Base-by-base conservation (phyloP, 2,113 vertebrate species). In the Festucalex cinctus region DNA sequence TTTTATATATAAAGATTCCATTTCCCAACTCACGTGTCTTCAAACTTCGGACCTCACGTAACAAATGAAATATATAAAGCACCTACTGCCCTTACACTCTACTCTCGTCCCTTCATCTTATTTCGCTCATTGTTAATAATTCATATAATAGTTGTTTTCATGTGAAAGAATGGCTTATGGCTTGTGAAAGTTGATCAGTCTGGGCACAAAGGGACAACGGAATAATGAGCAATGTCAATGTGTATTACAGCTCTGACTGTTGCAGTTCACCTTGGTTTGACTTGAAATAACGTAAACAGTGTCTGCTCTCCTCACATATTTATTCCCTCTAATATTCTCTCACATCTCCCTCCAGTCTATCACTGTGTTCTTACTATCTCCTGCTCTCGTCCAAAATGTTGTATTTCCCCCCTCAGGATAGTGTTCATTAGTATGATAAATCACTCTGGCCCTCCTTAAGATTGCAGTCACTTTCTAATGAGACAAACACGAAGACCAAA, bases 351-450 rank as follows among this genome's bases (percentile, higher is more conserved):
- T 73, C 41, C 68, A 49, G 56, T 68, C 59, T 62, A 28, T 70
- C 68, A 28, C 26, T 58, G 26, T 26, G 28, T n/a, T 43, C 20
- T 46, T 63, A 48, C 37, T 36, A 36, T 41, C 46, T 75, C 28
- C 56, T 35, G 77, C 44, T 26, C 67, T 28, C 7, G 57, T 35
- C 56, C n/a, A 66, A 67, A 79, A 80, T 32, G 65, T 62, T 48
- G 22, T 66, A 57, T 77, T 70, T 71, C 63, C 53, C 65, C 75
- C 61, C 60, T 73, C 63, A 65, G 78, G 75, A 88, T 77, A 75
- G 73, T 75, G 72, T 83, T 86, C 81, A 88, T 90, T 87, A 83
- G 78, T 79, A 82, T 83, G 78, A 90, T 90, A 79, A 80, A 90
- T 88, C 76, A 86, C 68, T 56, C 8, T 16, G 77, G 69, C 53